phyloP scores from a whole-genome alignment of 2,113 vertebrate genomes.

The Talpa occidentalis region DNA sequence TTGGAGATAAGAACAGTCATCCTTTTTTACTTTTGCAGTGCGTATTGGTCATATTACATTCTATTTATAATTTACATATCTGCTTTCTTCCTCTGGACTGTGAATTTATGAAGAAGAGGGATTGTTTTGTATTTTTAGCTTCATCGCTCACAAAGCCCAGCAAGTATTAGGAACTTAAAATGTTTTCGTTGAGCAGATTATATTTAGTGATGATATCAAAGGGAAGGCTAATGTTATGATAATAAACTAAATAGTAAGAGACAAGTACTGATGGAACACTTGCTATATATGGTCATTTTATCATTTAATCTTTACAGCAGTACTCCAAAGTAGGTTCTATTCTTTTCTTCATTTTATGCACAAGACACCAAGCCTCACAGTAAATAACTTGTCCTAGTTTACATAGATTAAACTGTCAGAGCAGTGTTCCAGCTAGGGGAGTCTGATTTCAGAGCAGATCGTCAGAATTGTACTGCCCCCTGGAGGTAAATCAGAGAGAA shows the following conservation, averaged over 20 bases:
- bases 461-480: slow-evolving; percentile 47
- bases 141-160: not conserved
- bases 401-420: not conserved
- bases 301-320: not conserved
- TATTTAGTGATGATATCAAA: not conserved
- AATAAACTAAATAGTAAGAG: not conserved
- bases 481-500: slow-evolving; percentile 27
- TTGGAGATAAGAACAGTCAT: not conserved
- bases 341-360: slow-evolving; percentile 24
- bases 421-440: not conserved
- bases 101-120: not conserved
- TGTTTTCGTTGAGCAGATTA: not conserved
- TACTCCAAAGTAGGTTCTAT: not conserved
- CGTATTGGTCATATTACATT: not conserved
- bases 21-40: not conserved
- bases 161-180: not conserved
- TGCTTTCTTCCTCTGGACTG: not conserved
- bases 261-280: not conserved
- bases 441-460: not conserved
- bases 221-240: not conserved
- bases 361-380: slow-evolving; percentile 18
- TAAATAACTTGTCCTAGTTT: slow-evolving; percentile 37
- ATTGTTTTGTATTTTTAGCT: slow-evolving; percentile 16
- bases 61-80: not conserved
- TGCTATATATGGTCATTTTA: not conserved